phyloP scores from a whole-genome alignment of 2,888 invertebrate species.

The Theodoxus fluviatilis region DNA sequence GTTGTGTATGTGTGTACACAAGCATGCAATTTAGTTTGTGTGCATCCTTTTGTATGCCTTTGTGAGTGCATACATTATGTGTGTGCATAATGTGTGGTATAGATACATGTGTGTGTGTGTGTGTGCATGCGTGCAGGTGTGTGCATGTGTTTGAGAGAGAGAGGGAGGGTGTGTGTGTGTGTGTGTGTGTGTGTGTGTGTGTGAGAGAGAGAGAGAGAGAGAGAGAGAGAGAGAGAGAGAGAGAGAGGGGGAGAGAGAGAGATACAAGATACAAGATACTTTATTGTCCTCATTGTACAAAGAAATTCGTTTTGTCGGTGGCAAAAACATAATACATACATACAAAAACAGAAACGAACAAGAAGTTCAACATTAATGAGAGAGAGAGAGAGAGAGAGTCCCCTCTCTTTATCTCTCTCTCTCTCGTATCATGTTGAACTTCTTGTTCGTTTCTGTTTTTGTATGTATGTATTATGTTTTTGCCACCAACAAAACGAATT shows the following conservation, averaged over 20 bases:
- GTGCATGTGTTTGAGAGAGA: conserved; percentile 8
- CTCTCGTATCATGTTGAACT: background rate
- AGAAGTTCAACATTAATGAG: background rate
- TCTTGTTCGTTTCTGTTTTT: background rate
- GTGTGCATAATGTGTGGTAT: conserved; percentile 1
- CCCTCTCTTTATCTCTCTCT: background rate
- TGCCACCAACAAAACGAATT: too few relatives aligned
- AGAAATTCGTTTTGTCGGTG: too few relatives aligned
- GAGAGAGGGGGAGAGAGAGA: background rate
- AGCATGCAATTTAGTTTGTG: too few relatives aligned
- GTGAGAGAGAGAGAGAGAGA: background rate
- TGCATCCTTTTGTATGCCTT: background rate
- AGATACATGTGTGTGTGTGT: background rate
- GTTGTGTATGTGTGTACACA: too few relatives aligned
- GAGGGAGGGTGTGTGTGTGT: background rate
- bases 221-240: background rate
- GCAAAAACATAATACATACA: too few relatives aligned
- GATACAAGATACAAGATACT: too few relatives aligned
- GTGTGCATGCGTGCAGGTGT: background rate
- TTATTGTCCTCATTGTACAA: too few relatives aligned
- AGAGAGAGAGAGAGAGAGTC: background rate
- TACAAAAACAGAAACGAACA: too few relatives aligned
- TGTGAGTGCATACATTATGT: background rate
- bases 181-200: too few relatives aligned
- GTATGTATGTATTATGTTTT: background rate